Base-by-base conservation (phyloP, 2,113 vertebrate genomes). In the Amblyopsis rosae region DNA sequence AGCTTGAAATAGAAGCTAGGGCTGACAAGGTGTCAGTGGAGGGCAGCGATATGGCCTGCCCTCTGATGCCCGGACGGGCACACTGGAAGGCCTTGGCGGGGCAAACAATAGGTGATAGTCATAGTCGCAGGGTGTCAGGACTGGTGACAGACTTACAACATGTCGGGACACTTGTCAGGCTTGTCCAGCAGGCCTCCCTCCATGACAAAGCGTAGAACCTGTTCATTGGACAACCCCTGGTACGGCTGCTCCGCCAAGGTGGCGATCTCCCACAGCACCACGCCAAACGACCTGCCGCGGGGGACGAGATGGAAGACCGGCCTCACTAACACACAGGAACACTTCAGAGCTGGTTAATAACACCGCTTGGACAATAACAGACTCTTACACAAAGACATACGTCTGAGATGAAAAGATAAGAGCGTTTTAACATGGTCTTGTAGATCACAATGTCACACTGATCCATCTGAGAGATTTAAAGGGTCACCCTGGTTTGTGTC, bases 181-280 rank as follows among this genome's bases (percentile, higher is more conserved):
- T 98, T 98, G 57, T 99, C 98, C 92, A 99, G 89, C 73, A 99
- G 94, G 48, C 96, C 96, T 3, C 98, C 98, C 67, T 99, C 98
- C 96, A 99, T 99, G 86, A 99, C 98, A 0, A 99, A 99, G 74
- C 96, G 97, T 62, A 99, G 94, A 73, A 99, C 98, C 87, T 99
- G 97, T 70, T 99, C 98, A 1, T 99, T 99, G 90, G 98, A 98
- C 95, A 99, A 94, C 77, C 98, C 98, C 86, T 99, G 98, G 91
- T 99, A 99, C 0, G 98, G 98, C 86, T 99, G 98, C 79, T 99
- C 98, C 0, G 97, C 95, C 63, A 99, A 86, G 0, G 98, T 98
- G 56, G 97, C 95, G 0, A 99, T 98, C 89, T 99, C 97, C 97
- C 98, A 99, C 48, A 99, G 92, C 32, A 99, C 98, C 0, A 99